Percentiles rank a stretch among this genome's conserved stretches.
Evolutionary conservation across 2,797 vertebrate genomes (phyloP).

Genomic region (Propithecus perrieri): DNA sequence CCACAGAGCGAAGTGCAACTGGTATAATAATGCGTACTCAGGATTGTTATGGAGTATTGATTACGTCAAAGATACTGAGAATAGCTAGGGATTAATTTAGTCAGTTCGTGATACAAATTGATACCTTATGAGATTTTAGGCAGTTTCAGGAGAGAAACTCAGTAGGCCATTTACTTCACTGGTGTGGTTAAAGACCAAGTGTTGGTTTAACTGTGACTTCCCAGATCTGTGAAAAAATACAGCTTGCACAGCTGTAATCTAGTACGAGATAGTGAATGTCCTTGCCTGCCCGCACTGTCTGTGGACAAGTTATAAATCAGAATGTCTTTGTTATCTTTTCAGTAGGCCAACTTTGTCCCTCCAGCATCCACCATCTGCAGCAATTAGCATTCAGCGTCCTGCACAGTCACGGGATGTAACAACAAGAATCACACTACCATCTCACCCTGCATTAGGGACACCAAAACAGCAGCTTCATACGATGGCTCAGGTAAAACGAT

Average conservation of each 20-base stretch:
- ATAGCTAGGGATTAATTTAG: not conserved
- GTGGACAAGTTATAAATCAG: not conserved
- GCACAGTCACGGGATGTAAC: slow-evolving; percentile 91
- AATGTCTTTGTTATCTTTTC: not conserved
- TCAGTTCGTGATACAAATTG: not conserved
- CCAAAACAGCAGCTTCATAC: slow-evolving; percentile 95
- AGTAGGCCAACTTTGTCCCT: slow-evolving; percentile 94
- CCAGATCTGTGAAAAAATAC: not conserved
- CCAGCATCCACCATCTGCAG: slow-evolving; percentile 91
- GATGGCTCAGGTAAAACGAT: slow-evolving; percentile 91
- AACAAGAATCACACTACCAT: slow-evolving; percentile 95
- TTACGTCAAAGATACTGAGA: not conserved
- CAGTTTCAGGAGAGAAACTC: not conserved
- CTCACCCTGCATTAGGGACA: slow-evolving; percentile 93
- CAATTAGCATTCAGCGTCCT: slow-evolving; percentile 95
- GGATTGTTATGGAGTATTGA: not conserved
- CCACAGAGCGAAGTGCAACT: not conserved
- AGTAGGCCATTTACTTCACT: not conserved
- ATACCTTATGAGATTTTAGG: not conserved
- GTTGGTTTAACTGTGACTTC: not conserved
- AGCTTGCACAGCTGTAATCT: not conserved
- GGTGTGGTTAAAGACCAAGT: not conserved
- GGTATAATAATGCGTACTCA: not conserved
- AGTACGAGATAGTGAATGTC: not conserved
- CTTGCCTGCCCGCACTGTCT: not conserved